A percentile compares a stretch with the other conserved stretches of the same genome.
Conservation (phyloP, 2,797 vertebrate genomes). For the Gadopsis marmoratus region DNA sequence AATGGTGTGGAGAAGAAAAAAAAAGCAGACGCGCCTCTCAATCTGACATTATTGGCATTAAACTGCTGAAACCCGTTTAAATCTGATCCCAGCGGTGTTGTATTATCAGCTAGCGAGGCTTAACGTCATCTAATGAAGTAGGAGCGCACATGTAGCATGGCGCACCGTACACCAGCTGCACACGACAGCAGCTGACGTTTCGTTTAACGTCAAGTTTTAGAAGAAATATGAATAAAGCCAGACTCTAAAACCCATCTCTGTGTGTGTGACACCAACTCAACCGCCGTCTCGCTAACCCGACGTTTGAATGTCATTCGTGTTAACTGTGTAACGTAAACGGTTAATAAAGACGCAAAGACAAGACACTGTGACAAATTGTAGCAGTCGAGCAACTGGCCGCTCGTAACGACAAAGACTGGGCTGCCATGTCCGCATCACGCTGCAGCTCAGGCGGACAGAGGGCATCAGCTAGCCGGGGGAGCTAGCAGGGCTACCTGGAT, state of each 20-base stretch:
- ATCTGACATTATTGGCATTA: neutral
- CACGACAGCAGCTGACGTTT: neutral
- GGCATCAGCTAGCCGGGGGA: constrained; percentile 58
- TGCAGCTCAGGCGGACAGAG: constrained; percentile 27
- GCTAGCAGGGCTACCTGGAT: constrained; percentile 77
- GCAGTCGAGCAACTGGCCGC: neutral
- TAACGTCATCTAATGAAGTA: neutral
- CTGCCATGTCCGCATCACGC: neutral
- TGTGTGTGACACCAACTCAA: neutral
- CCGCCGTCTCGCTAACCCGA: constrained; percentile 39
- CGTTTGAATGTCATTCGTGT: constrained; percentile 58
- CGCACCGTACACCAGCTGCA: neutral
- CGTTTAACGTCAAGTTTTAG: neutral
- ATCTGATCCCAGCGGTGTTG: neutral
- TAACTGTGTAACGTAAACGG: constrained; percentile 1
- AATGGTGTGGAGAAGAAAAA: neutral
- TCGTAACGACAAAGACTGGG: neutral
- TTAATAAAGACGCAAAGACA: neutral
- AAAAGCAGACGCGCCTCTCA: neutral
- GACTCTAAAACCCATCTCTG: neutral
- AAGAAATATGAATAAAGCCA: neutral
- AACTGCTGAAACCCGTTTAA: no score
- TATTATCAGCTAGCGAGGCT: neutral
- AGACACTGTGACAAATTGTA: neutral
- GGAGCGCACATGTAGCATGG: neutral